Base-by-base conservation (phyloP, 2,113 vertebrate species). In the crab-eating macaque (Macaca fascicularis) region DNA sequence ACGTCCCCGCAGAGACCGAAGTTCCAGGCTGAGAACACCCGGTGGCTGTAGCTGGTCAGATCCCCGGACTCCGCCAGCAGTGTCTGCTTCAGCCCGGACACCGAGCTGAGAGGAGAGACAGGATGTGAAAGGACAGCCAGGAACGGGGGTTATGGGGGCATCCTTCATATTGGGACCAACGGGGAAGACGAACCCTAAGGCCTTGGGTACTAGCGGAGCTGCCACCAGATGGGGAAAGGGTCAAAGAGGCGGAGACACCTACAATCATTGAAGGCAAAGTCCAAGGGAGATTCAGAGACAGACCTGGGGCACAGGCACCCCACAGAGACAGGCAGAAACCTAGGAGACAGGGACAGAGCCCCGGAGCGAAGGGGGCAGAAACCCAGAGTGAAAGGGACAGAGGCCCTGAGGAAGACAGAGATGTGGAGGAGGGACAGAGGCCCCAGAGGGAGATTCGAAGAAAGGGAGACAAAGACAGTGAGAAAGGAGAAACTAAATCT, bases 11-110 rank as follows among this genome's bases (percentile, higher is more conserved):
- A 97, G 64, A 99, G 99, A 83, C 99, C 98, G 17, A 99, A 99
- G 98, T 99, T 98, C 99, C 99, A 99, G 72, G 99, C 98, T 0
- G 98, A 98, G 96, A 99, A 99, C 69, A 99, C 97, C 3, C 98
- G 98, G 96, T 98, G 97, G 96, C 99, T 99, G 98, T 99, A 99
- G 97, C 98, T 98, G 89, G 98, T 99, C 64, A 98, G 98, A 9
- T 98, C 30, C 20, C 98, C 97, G 4, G 99, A 98, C 89, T 99
- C 99, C 0, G 98, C 99, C 92, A 99, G 95, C 97, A 99, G 96
- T 6, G 98, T 98, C 97, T 99, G 98, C 84, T 99, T 99, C 88
- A 99, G 98, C 11, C 99, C 98, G 4, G 97, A 96, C 59, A 99
- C 99, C 64, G 99, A 99, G 84, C 99, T 99, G 95, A 38, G 30